Evolutionary conservation across 1,140 invertebrate species (phyloP).

Genomic region (Drosophila cardini): DNA sequence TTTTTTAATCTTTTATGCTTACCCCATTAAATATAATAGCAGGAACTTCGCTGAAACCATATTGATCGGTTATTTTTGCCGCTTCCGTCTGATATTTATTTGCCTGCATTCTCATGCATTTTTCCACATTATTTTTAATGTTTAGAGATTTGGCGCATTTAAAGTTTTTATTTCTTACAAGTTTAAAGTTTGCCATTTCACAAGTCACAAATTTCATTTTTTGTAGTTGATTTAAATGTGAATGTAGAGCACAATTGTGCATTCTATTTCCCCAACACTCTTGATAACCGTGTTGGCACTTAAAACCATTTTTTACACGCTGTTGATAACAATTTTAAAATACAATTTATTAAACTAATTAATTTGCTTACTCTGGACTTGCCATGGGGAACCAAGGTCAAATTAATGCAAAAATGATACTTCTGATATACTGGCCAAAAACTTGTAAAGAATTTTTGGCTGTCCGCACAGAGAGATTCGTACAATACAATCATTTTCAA

Average conservation of each 20-base stretch:
- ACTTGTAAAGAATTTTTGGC: neutral
- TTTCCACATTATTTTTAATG: neutral
- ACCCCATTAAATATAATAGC: slow-evolving; percentile 36
- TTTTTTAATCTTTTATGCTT: neutral
- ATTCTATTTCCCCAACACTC: slow-evolving; percentile 36
- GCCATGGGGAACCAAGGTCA: slow-evolving; percentile 28
- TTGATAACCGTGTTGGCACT: slow-evolving; percentile 17
- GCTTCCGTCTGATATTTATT: slow-evolving; percentile 6
- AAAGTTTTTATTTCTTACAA: neutral
- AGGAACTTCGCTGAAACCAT: slow-evolving; percentile 19
- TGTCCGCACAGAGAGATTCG: slow-evolving; percentile 23
- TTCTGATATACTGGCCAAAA: slow-evolving; percentile 18
- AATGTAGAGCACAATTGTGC: slow-evolving; percentile 28
- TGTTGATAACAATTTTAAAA: neutral
- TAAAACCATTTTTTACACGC: neutral
- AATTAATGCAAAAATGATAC: slow-evolving; percentile 25
- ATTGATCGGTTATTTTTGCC: slow-evolving; percentile 1
- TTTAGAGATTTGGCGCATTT: slow-evolving; percentile 9
- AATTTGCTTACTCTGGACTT: slow-evolving; percentile 17
- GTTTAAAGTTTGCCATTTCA: slow-evolving; percentile 4
- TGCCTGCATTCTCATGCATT: neutral
- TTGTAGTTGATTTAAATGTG: slow-evolving; percentile 13
- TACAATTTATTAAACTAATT: neutral
- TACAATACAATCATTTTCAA: slow-evolving; percentile 27
- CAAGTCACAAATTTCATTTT: slow-evolving; percentile 24